Base-by-base conservation (phyloP, 2,113 vertebrate genomes). In the Leptocoma aspasia region DNA sequence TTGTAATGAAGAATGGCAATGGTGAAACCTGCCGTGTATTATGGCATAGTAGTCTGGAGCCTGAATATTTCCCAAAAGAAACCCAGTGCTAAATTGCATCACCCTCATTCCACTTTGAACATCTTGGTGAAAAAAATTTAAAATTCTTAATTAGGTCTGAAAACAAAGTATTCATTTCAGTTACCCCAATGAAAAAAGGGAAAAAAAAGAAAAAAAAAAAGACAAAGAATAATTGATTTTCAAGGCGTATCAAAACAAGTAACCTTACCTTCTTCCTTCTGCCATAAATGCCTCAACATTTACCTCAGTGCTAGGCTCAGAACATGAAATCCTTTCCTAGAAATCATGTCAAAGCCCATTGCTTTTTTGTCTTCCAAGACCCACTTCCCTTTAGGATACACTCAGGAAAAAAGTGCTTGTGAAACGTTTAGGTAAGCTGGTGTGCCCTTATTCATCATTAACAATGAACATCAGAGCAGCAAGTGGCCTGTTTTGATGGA, bases 151-250 rank as follows among this genome's bases (percentile, higher is more conserved):
- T 44, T 59, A 30, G 14, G 22, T 66, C n/a, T 77, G 33, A 72
- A n/a, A 57, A 16, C 10, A 76, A 64, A 72, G 37, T 20, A 82
- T 56, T 52, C 5, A 17, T 76, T 95, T 94, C 37, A 44, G 26
- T 54, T 84, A 35, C 5, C 6, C 2, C 3, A 7, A n/a, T 6
- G 2, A 1, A 15, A 35, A 28, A 50, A 85, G 21, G 42, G 44
- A 17, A 60, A 60, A 27, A 3, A 60, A 11, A 17, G 27, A 49
- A 3, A 8, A 44, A 39, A 10, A 3, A 30, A 13, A 50, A 7
- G 2, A 10, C 18, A 21, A 39, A 31, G 63, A 49, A 45, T 0
- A 19, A 9, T 2, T 52, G 0, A 27, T 65, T 89, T 65, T 19
- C 8, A 61, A 83, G 17, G n/a, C 2, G 30, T 31, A 65, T 30